Base-by-base conservation (phyloP, 1,140 invertebrate species). In the Sesamia nonagrioides region DNA sequence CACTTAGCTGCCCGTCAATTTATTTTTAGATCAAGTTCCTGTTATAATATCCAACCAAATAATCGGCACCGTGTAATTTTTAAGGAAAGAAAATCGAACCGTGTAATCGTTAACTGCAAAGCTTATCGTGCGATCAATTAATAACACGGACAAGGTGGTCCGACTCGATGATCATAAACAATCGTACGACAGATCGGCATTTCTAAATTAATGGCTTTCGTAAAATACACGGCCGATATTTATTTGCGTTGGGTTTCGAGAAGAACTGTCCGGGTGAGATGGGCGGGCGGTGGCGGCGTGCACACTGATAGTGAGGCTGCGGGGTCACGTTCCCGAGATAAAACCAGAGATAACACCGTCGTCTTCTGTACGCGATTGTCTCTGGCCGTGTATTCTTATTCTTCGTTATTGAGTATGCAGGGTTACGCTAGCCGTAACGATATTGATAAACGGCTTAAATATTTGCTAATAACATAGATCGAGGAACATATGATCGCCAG, bases 271-370 rank as follows among this genome's bases (percentile, higher is more conserved):
- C 50, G 77, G 80, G 82, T 85, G 88, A 85, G 88, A 87, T 89
- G 89, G 86, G 88, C 86, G 90, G 90, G 87, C 88, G 89, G 74
- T 77, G 78, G 68, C 73, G 48, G 79, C 72, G 73, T 58, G 73
- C 79, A 48, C 52, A 18, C 73, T 27, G 90, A 92, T 92, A 90
- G 85, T 75, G 88, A 85, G 90, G 89, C 90, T 88, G 89, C 88
- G 89, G 86, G 90, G 90, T 91, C 90, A 91, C 90, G 89, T 90
- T 89, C 85, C 84, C 72, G 63, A 87, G 90, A 91, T 91, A 91
- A 88, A 88, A 83, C 82, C 13, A 6, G n/a, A 87, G 89, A 91
- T 91, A 91, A 89, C 80, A 50, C 82, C 80, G 66, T 77, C 88
- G 85, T 88, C 88, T 88, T 91, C 86, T 88, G 80, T 86, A 76